Evolutionary conservation across 2,797 vertebrate species (phyloP), one percentile per base, ranked within the genome.

Genomic region (Tapirus indicus): DNA sequence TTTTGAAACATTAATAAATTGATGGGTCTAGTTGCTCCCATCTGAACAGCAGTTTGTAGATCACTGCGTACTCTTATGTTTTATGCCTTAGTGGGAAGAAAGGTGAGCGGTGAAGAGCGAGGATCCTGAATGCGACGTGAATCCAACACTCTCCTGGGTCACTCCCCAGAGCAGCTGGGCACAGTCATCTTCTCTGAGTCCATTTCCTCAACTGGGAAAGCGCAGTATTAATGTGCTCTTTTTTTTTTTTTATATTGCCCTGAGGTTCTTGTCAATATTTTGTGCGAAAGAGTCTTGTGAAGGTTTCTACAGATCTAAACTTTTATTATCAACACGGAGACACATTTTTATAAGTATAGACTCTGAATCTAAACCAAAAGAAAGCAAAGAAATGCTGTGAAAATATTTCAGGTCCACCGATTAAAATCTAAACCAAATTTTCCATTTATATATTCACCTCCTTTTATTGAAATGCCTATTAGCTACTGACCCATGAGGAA

Each of bases 61-160:
- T 35, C 54, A 64, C 5, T 9, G 0, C 14, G 12, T 32, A 35
- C 77, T 92, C 78, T 71, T 58, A 18, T 29, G 54, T 47, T 49
- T 91, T 29, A 44, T 27, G 35, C n/a, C n/a, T 32, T 13, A 35
- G 29, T 29, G 16, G 69, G 20, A 54, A 77, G 66, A 88, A 79
- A 78, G 7, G 44, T 56, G 35, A 95, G 62, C 29, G 54, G 64
- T 2, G 18, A 64, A 85, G 23, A 86, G n/a, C 49, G 1, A 41
- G 69, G 12, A 32, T 32, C 27, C 87, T 13, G 1, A 92, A 49
- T 49, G 17, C 32, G 60, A 41, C 18, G 58, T 35, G 83, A 58
- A 38, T 32, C n/a, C 4, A 2, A 20, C 0, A 0, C 5, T 74
- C 58, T 60, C 23, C 38, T 29, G 35, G 0, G 7, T 71, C 12